Conservation (phyloP, 2,113 vertebrate species). For the human region GRCh38 chr4:153776001-153776500, state of each 20-base stretch:
- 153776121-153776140: neutral
- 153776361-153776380: neutral
- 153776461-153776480: neutral
- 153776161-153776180: neutral
- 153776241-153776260: neutral
- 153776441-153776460: slow-evolving; percentile 4
- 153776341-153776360: neutral
- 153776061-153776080: neutral
- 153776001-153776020: neutral
- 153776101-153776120: neutral
- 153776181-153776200: neutral
- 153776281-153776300: neutral
- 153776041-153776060: neutral
- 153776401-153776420: neutral
- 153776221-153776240: neutral
- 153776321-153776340: neutral
- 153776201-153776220: neutral
- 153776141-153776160: neutral
- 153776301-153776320: neutral
- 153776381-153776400: neutral
- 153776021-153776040: neutral
- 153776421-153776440: neutral
- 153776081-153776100: neutral
- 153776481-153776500: neutral
- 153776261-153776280: neutral